Percentiles rank a stretch among this genome's conserved stretches.
Evolutionary conservation across 1,140 invertebrate genomes (phyloP).

Genomic region (Berghia stephanieae): DNA sequence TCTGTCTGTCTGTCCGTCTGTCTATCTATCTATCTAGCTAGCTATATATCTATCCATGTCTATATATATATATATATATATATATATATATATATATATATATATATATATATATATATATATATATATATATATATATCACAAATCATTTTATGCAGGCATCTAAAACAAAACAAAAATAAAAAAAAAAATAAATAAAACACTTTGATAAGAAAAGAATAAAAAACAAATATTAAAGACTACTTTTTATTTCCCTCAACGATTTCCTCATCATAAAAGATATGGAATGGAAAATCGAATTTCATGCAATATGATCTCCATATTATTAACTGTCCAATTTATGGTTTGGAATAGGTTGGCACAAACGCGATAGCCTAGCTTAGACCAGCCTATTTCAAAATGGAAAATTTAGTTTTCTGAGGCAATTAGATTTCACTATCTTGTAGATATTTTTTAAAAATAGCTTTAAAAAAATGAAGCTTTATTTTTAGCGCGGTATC

Average conservation of each 20-base stretch:
- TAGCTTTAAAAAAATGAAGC: too few relatives aligned
- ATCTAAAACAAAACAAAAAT: too few relatives aligned
- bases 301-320: too few relatives aligned
- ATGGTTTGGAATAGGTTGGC: too few relatives aligned
- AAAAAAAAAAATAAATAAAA: not conserved
- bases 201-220: not conserved
- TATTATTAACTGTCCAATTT: too few relatives aligned
- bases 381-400: too few relatives aligned
- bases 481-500: too few relatives aligned
- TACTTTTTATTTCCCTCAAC: not conserved
- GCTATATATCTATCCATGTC: not conserved
- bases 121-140: not conserved
- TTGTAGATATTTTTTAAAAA: too few relatives aligned
- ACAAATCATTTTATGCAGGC: too few relatives aligned
- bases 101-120: not conserved
- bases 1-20: not conserved
- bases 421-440: too few relatives aligned
- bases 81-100: not conserved
- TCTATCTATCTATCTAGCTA: not conserved
- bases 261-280: not conserved
- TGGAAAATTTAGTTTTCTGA: too few relatives aligned
- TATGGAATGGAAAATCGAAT: not conserved
- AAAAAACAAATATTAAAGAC: not conserved
- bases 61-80: constrained; percentile 5
- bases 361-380: too few relatives aligned